Conservation (phyloP, 2,888 invertebrate species). For the Rhagonycha lutea region DNA sequence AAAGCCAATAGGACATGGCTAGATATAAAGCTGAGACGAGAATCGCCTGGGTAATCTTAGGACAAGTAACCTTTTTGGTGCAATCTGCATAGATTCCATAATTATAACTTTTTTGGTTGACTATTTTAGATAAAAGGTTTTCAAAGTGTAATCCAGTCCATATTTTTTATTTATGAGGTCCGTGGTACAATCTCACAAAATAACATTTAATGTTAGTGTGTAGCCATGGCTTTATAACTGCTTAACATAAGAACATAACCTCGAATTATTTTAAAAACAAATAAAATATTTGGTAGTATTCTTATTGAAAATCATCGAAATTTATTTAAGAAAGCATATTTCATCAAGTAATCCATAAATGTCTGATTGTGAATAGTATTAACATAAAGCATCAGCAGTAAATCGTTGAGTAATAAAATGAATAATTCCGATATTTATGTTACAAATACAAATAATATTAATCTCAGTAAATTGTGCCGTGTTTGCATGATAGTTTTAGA, state of each 20-base stretch:
- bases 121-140: no score
- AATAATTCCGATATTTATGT: slow-evolving; percentile 18
- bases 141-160: no score
- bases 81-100: no score
- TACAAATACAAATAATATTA: neutral
- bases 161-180: no score
- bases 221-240: neutral
- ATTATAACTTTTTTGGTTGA: no score
- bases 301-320: neutral
- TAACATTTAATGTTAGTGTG: neutral
- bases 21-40: no score
- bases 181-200: no score
- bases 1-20: no score
- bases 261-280: neutral
- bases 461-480: slow-evolving; percentile 34
- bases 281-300: neutral
- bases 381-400: neutral
- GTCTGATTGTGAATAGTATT: neutral
- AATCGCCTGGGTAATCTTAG: no score
- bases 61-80: no score
- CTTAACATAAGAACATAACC: neutral
- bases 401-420: slow-evolving; percentile 12
- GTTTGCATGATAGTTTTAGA: slow-evolving; percentile 34
- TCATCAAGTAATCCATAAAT: neutral
- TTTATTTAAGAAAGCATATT: neutral